Conservation (phyloP, 2,888 invertebrate species). For the Chaetoderma sp. region DNA sequence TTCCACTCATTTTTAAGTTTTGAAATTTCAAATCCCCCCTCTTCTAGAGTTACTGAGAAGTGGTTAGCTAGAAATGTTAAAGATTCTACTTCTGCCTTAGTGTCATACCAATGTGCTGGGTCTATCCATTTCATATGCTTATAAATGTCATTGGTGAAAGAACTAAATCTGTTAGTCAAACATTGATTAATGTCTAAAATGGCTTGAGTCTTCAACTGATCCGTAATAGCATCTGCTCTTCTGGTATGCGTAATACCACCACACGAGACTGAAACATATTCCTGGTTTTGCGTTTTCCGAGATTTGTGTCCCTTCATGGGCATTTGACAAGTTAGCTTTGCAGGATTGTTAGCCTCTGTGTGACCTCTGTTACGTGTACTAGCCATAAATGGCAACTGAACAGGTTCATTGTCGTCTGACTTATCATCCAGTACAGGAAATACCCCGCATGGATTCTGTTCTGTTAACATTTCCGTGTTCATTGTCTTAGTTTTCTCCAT, state of each 20-base stretch:
- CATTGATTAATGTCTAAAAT: background rate
- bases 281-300: background rate
- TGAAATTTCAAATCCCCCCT: background rate
- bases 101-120: background rate
- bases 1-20: background rate
- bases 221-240: background rate
- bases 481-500: background rate
- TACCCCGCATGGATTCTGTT: too few species aligned
- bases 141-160: background rate
- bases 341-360: too few species aligned
- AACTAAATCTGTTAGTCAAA: background rate
- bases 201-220: background rate
- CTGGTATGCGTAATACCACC: background rate
- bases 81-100: background rate
- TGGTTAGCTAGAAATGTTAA: background rate
- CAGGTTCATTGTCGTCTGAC: too few species aligned
- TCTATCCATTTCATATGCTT: background rate
- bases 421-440: too few species aligned
- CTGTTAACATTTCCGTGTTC: too few species aligned
- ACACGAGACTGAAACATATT: background rate
- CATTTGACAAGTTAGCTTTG: background rate
- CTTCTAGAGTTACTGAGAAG: background rate
- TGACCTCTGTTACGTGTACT: too few species aligned
- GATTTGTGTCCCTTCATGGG: background rate
- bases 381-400: too few species aligned